phyloP scores from a whole-genome alignment of 2,888 invertebrate genomes.

The Actias luna region DNA sequence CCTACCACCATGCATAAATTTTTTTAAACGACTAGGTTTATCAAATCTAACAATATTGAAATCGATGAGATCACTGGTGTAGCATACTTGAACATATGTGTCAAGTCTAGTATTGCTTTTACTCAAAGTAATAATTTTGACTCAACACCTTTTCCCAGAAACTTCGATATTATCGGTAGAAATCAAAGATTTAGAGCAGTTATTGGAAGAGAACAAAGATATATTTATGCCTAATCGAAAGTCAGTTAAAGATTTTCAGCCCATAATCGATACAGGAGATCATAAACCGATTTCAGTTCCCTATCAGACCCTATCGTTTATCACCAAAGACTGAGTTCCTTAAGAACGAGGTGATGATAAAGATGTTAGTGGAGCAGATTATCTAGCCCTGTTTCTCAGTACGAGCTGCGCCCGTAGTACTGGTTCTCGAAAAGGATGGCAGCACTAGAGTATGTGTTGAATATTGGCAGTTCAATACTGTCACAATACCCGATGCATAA shows the following conservation, averaged over 20 bases:
- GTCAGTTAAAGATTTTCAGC: neutral
- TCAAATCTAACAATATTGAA: no score
- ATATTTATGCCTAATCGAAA: neutral
- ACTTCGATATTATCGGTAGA: neutral
- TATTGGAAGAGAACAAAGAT: neutral
- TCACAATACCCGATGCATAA: constrained; percentile 39
- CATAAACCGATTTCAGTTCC: constrained; percentile 15
- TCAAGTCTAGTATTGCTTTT: no score
- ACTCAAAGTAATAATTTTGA: neutral
- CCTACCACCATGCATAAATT: no score
- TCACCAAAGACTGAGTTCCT: constrained; percentile 34
- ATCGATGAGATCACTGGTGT: no score
- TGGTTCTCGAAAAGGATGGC: constrained; percentile 45
- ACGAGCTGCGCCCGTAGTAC: constrained; percentile 47
- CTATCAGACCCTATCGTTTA: constrained; percentile 38
- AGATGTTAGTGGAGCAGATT: constrained; percentile 39
- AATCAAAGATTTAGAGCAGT: neutral
- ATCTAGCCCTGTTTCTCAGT: constrained; percentile 42
- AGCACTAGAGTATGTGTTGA: constrained; percentile 43
- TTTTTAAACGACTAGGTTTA: no score
- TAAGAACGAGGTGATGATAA: constrained; percentile 36
- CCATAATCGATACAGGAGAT: constrained; percentile 9
- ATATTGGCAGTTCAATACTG: constrained; percentile 35
- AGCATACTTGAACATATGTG: no score
- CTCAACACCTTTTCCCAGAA: neutral